Evolutionary conservation across 2,888 invertebrate genomes (phyloP), one percentile per base, ranked within the genome.

Genomic region (Candidula unifasciata): DNA sequence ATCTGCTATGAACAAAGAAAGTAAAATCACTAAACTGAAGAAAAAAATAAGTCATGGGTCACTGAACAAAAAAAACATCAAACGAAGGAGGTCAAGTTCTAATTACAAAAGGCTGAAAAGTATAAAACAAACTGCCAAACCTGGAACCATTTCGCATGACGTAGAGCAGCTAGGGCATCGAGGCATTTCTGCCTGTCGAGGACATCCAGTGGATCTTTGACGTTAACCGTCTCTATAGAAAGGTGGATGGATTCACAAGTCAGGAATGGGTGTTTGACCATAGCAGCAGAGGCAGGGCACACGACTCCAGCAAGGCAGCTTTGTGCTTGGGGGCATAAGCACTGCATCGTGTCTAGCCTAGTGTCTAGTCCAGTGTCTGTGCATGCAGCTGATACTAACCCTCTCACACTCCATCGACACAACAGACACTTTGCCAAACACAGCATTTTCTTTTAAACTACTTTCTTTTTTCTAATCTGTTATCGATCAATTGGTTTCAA

Each of bases 101-200:
- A 54, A 81, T 77, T 77, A 82, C 84, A 84, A 80, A 84, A 84
- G 84, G 84, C 84, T 84, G 84, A 79, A 80, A 84, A 84, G 80
- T 84, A 83, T 83, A 83, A 83, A 90, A 89, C 89, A 87, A 89
- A 89, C 89, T 89, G 89, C 92, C 95, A 95, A 96, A 98, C 98
- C 97, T 99, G 99, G 97, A 99, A 99, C 99, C 99, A 99, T 96
- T 99, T 99, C 96, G 99, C 98, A 96, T 98, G 99, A 96, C 99
- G 97, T 95, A 99, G 97, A 95, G 98, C 97, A 95, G 99, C 99
- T 95, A 99, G 97, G 96, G 99, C 99, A 96, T 98, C 97, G 96
- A 99, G 97, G 96, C 99, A 99, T 96, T 98, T 98, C 96, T 97
- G 97, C 96, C 97, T 97, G 96, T 98, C 97, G 95, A 99, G 97